These are phyloP conservation scores for Isurus oxyrinchus DNA, from an alignment of 2,113 vertebrate genomes.

Conservation along the genomic window DNA sequence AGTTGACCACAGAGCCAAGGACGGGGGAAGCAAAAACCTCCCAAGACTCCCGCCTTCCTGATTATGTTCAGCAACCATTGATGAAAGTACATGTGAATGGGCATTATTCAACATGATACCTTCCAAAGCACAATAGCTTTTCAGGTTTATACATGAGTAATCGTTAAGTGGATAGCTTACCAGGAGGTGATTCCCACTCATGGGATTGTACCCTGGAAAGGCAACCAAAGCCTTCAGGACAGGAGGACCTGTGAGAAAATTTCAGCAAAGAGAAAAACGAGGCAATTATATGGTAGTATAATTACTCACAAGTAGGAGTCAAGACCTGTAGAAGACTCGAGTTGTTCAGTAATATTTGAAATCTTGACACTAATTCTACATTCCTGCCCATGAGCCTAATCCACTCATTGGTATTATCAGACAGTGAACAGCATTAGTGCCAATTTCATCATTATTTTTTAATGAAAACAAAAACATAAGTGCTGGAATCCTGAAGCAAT, in stretches of 20 bases:
- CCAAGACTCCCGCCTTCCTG: too few species aligned
- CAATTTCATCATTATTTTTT: too few species aligned
- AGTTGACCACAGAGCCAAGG: too few species aligned
- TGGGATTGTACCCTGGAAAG: background rate
- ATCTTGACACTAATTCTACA: background rate
- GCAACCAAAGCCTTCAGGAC: background rate
- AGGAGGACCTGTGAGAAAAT: background rate
- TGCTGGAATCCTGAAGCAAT: background rate
- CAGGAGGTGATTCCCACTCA: background rate
- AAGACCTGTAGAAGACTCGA: background rate
- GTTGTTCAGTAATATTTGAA: background rate
- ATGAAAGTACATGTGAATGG: background rate
- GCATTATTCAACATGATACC: background rate
- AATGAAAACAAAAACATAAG: background rate
- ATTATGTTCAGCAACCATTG: too few species aligned
- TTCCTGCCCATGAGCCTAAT: background rate
- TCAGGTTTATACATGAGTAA: background rate
- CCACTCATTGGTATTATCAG: background rate
- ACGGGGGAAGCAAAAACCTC: too few species aligned
- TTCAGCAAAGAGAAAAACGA: background rate
- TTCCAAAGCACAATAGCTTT: background rate
- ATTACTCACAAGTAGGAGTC: background rate
- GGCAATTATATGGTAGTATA: too few species aligned
- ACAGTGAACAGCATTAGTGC: background rate
- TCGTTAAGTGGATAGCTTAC: background rate